Conservation (phyloP, 2,888 invertebrate species). For the Galeopsomyia nigrocyanea region DNA sequence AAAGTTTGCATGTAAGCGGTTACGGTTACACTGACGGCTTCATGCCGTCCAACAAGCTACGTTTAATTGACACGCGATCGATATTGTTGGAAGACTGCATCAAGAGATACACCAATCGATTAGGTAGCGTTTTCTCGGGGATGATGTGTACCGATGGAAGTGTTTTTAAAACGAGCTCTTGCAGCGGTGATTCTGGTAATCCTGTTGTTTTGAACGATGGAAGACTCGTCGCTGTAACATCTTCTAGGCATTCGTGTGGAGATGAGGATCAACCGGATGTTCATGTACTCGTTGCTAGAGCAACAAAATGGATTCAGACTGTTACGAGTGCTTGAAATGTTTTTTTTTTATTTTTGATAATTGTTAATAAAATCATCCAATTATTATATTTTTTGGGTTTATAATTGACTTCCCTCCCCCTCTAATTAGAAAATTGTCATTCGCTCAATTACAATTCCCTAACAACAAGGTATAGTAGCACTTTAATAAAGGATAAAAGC, state of each 20-base stretch:
- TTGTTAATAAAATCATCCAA: too few species aligned
- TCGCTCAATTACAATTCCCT: too few species aligned
- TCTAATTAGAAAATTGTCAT: too few species aligned
- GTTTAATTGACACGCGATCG: not conserved
- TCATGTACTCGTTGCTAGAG: not conserved
- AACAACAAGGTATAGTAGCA: too few species aligned
- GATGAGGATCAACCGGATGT: not conserved
- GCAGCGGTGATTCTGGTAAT: slow-evolving; percentile 3
- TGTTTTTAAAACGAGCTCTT: not conserved
- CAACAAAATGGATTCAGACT: not conserved
- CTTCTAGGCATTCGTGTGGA: slow-evolving; percentile 5
- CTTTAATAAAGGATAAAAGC: too few species aligned
- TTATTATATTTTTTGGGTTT: too few species aligned
- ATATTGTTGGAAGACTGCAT: slow-evolving; percentile 18
- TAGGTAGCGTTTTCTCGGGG: slow-evolving; percentile 1
- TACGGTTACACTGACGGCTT: slow-evolving; percentile 12
- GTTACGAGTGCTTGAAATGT: not conserved
- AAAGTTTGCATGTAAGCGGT: not conserved
- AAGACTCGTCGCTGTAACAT: not conserved
- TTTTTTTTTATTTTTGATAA: too few species aligned
- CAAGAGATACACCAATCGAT: not conserved
- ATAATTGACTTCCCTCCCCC: too few species aligned
- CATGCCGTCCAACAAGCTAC: not conserved
- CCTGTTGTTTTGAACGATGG: not conserved
- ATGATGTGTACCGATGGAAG: slow-evolving; percentile 2